Evolutionary conservation across 2,113 vertebrate genomes (phyloP).

Genomic region (Barbus barbus): DNA sequence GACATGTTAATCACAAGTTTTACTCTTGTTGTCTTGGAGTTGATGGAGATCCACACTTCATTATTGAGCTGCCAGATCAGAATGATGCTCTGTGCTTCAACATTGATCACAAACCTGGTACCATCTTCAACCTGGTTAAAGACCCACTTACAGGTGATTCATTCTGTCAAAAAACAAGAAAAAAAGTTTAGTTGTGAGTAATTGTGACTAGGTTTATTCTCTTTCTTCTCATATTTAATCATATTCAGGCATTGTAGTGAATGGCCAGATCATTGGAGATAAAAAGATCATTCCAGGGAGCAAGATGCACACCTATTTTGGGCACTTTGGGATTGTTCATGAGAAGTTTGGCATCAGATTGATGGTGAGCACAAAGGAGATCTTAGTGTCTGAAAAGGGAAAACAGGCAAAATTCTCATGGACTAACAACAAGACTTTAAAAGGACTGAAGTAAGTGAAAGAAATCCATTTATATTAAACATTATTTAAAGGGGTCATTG

Average conservation of each 20-base stretch:
- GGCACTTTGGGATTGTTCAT: slow-evolving; percentile 84
- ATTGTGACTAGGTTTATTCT: neutral
- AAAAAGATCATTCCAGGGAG: slow-evolving; percentile 72
- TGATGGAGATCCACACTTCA: slow-evolving; percentile 95
- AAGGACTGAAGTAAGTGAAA: slow-evolving; percentile 76
- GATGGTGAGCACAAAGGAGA: slow-evolving; percentile 80
- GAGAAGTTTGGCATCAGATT: slow-evolving; percentile 74
- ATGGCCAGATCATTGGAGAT: slow-evolving; percentile 88
- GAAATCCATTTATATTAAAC: neutral
- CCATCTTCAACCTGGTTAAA: slow-evolving; percentile 84
- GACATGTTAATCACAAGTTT: neutral
- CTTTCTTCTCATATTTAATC: neutral
- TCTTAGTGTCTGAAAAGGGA: slow-evolving; percentile 75
- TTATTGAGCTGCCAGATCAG: slow-evolving; percentile 83
- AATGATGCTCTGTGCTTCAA: slow-evolving; percentile 91
- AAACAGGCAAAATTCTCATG: slow-evolving; percentile 75
- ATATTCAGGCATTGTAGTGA: slow-evolving; percentile 83
- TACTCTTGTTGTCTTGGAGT: slow-evolving; percentile 70
- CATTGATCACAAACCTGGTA: slow-evolving; percentile 85
- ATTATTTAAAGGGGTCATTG: no score
- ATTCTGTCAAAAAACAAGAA: neutral
- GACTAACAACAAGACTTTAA: slow-evolving; percentile 77
- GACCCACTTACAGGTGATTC: slow-evolving; percentile 84
- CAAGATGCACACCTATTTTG: slow-evolving; percentile 84
- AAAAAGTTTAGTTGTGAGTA: neutral